Conservation (phyloP, 1,140 invertebrate genomes). For the Listronotus oregonensis region DNA sequence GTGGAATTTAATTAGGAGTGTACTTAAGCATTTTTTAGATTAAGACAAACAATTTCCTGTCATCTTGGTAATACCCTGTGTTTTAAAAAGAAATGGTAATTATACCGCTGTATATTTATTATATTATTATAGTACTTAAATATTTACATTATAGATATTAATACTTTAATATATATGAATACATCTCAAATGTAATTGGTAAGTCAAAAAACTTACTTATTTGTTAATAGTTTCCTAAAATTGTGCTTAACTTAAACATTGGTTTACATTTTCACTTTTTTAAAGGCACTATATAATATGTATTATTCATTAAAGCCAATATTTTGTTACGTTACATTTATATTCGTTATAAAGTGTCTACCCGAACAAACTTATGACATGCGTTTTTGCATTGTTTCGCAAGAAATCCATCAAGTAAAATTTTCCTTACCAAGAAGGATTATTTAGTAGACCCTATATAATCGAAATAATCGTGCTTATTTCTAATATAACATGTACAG, state of each 20-base stretch:
- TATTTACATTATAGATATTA: conserved; percentile 21
- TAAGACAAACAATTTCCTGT: too few species aligned
- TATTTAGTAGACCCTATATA: too few species aligned
- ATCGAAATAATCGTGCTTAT: too few species aligned
- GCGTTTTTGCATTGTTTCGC: too few species aligned
- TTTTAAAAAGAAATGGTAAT: not conserved
- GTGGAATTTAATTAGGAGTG: too few species aligned
- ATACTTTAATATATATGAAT: conserved; percentile 20
- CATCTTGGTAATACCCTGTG: not conserved
- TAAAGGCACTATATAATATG: not conserved
- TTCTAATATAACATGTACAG: too few species aligned
- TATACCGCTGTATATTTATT: conserved; percentile 10
- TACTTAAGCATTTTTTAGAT: too few species aligned
- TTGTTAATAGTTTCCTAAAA: conserved; percentile 1
- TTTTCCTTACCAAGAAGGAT: too few species aligned
- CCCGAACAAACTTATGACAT: too few species aligned
- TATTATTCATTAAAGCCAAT: not conserved
- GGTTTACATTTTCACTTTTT: conserved; percentile 30
- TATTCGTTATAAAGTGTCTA: too few species aligned
- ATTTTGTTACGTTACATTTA: not conserved
- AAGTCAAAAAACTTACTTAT: conserved; percentile 2
- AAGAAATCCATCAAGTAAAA: too few species aligned
- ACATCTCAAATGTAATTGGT: not conserved
- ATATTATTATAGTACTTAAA: conserved; percentile 30
- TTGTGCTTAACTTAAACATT: conserved; percentile 7